A percentile compares a stretch with the other conserved stretches of the same genome.
phyloP scores from a whole-genome alignment of 1,140 invertebrate species.

The Trachymyrmex cornetzi region DNA sequence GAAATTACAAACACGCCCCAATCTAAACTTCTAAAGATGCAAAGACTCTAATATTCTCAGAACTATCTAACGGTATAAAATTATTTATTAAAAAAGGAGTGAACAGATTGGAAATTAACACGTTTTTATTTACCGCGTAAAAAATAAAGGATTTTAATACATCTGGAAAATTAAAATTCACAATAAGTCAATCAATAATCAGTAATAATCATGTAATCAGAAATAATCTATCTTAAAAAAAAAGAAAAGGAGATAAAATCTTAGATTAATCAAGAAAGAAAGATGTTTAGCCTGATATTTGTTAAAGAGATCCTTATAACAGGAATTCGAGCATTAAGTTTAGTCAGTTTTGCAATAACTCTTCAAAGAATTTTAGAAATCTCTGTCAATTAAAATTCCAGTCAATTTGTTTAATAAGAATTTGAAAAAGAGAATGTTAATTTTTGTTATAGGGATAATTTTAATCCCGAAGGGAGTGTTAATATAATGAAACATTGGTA shows the following conservation, averaged over 20 bases:
- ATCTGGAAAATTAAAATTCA: not conserved
- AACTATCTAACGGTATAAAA: not conserved
- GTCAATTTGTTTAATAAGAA: not conserved
- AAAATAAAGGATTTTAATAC: not conserved
- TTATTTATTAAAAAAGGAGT: not conserved
- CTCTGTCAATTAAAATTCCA: not conserved
- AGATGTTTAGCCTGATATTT: not conserved
- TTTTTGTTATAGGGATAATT: not conserved
- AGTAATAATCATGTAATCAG: too few relatives aligned
- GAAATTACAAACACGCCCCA: slow-evolving; percentile 34
- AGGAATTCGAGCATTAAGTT: too few relatives aligned
- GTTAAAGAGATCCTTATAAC: not conserved
- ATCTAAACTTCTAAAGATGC: not conserved
- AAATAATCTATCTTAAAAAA: not conserved
- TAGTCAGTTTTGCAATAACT: not conserved
- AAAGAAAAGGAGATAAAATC: too few relatives aligned
- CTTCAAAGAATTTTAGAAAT: not conserved
- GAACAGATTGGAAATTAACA: not conserved
- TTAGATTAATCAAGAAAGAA: not conserved
- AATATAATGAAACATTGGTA: slow-evolving; percentile 15
- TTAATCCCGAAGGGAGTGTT: not conserved
- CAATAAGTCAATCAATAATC: too few relatives aligned
- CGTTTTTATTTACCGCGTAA: not conserved
- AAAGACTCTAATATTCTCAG: not conserved
- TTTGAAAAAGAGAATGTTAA: not conserved